phyloP scores from a whole-genome alignment of 2,113 vertebrate genomes.

The Sturnira hondurensis region DNA sequence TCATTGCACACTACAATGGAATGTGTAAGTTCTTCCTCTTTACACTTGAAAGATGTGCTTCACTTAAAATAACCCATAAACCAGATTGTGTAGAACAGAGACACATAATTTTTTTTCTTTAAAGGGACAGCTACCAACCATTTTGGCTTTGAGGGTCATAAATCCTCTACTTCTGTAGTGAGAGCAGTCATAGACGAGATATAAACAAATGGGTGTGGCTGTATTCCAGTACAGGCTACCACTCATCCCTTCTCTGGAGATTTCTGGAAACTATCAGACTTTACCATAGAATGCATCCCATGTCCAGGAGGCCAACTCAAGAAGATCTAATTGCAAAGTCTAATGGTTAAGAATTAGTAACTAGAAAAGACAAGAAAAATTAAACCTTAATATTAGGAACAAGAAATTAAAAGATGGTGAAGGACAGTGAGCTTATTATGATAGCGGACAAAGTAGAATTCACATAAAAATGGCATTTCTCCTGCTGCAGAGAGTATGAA shows the following conservation, averaged over 20 bases:
- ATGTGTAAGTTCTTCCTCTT: neutral
- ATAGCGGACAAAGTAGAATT: neutral
- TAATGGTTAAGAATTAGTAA: neutral
- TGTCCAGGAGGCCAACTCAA: neutral
- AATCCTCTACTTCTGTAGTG: neutral
- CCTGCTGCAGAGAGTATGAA: neutral
- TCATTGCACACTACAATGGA: neutral
- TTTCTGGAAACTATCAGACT: neutral
- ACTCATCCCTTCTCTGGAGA: neutral
- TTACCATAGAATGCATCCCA: neutral
- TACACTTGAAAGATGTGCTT: neutral
- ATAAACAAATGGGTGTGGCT: neutral
- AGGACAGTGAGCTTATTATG: neutral
- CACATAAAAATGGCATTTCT: neutral
- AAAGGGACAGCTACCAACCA: neutral
- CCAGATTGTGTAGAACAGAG: neutral
- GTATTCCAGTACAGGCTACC: neutral
- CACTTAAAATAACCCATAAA: neutral
- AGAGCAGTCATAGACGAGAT: neutral
- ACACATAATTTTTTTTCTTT: neutral
- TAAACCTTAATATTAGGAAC: neutral
- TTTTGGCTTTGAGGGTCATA: neutral
- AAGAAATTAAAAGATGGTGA: neutral
- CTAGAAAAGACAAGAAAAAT: neutral
- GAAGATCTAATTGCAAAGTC: neutral